Conservation (phyloP, 2,113 vertebrate genomes). For the Strix uralensis region DNA sequence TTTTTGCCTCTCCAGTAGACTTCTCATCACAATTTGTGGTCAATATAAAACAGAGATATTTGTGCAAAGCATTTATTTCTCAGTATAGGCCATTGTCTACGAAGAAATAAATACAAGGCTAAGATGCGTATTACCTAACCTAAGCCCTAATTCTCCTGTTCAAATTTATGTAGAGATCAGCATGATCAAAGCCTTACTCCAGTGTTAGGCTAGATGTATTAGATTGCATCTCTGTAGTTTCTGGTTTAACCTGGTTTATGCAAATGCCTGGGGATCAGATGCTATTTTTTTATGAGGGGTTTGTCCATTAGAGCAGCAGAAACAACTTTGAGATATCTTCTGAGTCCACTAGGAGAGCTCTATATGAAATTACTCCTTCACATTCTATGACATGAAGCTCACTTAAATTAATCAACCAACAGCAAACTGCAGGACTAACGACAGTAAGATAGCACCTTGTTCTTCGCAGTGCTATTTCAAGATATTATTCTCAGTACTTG, state of each 20-base stretch:
- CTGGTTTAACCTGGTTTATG: not conserved
- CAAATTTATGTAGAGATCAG: not conserved
- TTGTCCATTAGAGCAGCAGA: not conserved
- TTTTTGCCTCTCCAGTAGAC: not conserved
- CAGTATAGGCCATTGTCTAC: not conserved
- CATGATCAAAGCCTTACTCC: not conserved
- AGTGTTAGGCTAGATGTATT: not conserved
- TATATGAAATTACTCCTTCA: not conserved
- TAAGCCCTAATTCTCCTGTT: not conserved
- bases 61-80: not conserved
- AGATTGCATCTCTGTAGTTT: not conserved
- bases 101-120: not conserved
- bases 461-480: not conserved
- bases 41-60: not conserved
- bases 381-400: not conserved
- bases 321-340: not conserved
- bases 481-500: not conserved
- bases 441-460: not conserved
- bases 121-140: not conserved
- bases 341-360: not conserved
- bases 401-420: not conserved
- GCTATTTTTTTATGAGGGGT: not conserved
- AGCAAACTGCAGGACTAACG: not conserved
- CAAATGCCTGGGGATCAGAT: not conserved
- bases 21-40: not conserved